phyloP scores from a whole-genome alignment of 2,888 invertebrate genomes.

The Dascillus cervinus region DNA sequence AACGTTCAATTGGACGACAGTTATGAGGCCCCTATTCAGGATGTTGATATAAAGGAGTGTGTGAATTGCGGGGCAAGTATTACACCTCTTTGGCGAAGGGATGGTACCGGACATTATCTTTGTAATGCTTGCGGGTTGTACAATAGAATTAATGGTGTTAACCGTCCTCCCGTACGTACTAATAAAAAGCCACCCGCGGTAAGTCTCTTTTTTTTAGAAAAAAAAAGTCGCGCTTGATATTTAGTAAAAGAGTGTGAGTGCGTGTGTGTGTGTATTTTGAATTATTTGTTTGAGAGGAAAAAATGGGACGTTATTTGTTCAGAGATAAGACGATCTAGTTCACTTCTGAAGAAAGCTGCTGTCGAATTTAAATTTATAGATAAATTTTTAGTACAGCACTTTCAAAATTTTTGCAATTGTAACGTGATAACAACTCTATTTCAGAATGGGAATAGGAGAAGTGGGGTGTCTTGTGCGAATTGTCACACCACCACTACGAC shows the following conservation, averaged over 20 bases:
- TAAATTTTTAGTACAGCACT: background rate
- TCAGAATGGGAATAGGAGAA: slow-evolving; percentile 54
- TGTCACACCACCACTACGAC: slow-evolving; percentile 94
- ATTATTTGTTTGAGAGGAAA: slow-evolving; percentile 11
- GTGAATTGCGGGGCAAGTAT: slow-evolving; percentile 57
- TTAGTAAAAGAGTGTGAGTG: background rate
- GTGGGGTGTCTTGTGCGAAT: slow-evolving; percentile 89
- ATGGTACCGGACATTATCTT: slow-evolving; percentile 77
- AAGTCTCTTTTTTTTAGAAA: slow-evolving; percentile 21
- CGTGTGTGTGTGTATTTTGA: too few species aligned
- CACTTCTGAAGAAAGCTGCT: slow-evolving; percentile 4
- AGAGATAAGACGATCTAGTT: slow-evolving; percentile 13
- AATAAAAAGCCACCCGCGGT: slow-evolving; percentile 58
- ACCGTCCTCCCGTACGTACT: slow-evolving; percentile 67
- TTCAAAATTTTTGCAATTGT: too few species aligned
- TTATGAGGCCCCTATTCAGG: slow-evolving; percentile 33
- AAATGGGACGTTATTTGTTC: slow-evolving; percentile 15
- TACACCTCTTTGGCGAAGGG: slow-evolving; percentile 79
- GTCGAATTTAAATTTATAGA: background rate
- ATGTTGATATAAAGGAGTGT: slow-evolving; percentile 63
- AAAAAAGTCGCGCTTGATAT: background rate
- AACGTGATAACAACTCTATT: too few species aligned
- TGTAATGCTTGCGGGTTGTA: slow-evolving; percentile 75
- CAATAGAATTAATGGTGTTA: slow-evolving; percentile 59
- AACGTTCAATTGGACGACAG: slow-evolving; percentile 15